These are phyloP conservation scores for Anarrhichthys ocellatus DNA, from an alignment of 2,113 vertebrate species.

Conservation along the genomic window DNA sequence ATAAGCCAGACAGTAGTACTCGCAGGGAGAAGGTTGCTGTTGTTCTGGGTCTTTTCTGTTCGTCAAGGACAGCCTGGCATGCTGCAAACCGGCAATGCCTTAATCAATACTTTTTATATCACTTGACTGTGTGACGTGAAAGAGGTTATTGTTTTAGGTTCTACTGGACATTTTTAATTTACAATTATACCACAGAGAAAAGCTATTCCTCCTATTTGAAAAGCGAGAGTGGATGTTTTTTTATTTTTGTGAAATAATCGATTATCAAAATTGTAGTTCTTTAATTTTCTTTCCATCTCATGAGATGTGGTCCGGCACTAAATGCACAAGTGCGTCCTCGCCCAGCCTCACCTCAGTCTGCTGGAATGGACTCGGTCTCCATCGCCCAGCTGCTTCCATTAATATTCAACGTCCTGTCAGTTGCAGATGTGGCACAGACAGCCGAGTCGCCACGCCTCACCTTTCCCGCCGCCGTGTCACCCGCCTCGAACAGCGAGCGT, in stretches of 20 bases:
- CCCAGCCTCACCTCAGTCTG: conserved; percentile 5
- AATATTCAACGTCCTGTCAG: conserved; percentile 63
- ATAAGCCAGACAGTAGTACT: neutral
- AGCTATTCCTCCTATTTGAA: neutral
- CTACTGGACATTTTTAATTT: neutral
- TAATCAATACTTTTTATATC: conserved; percentile 22
- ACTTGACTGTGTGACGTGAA: neutral
- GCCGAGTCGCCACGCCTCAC: conserved; percentile 43
- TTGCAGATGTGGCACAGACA: conserved; percentile 55
- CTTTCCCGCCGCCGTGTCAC: conserved; percentile 40
- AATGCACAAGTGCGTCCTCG: neutral
- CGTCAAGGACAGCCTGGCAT: neutral
- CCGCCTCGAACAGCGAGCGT: conserved; percentile 36
- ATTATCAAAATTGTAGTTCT: neutral
- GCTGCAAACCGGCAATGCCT: neutral
- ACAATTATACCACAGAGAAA: neutral
- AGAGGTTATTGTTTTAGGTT: neutral
- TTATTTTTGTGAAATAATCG: neutral
- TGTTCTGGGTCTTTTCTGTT: conserved; percentile 4
- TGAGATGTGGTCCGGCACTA: neutral
- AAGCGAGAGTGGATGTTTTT: neutral
- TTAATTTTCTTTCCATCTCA: neutral
- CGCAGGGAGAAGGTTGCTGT: conserved; percentile 23
- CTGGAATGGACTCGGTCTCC: conserved; percentile 4
- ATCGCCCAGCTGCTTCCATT: conserved; percentile 37